Base-by-base conservation (phyloP, 2,797 vertebrate genomes). In the Cuniculus paca region DNA sequence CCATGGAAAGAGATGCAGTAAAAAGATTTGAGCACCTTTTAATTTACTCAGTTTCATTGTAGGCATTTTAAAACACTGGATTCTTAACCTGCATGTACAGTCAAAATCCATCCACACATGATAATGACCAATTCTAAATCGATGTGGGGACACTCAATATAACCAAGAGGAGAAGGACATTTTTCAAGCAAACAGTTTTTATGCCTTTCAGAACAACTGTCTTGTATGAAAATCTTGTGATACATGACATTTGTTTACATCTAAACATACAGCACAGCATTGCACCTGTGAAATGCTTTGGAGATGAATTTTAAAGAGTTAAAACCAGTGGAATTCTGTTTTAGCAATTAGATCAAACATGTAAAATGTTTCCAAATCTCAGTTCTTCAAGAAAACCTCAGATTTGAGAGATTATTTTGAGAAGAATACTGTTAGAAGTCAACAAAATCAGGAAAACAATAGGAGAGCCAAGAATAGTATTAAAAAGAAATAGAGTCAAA, bases 401-500 rank as follows among this genome's bases (percentile, higher is more conserved):
- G 52, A 96, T 95, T 93, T 96, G 80, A 90, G 95, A 94, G 89
- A 68, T 92, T 78, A 86, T 61, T 91, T 94, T 58, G 56, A 79
- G 65, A 39, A 52, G 65, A 56, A 94, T 26, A 74, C 14, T 92
- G 58, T 91, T 88, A 48, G 85, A 95, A 93, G 98, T n/a, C 88
- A 97, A 97, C 56, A 96, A 91, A 65, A 89, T 96, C 79, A 56
- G 77, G 74, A 81, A 96, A 95, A 97, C 93, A 79, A 56, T 14
- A 31, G 19, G 90, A 48, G 2, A 17, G 22, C 39, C 54, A 86
- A n/a, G 61, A 45, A 89, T 19, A 45, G 2, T 85, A 79, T 91
- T 81, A 42, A 86, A 95, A 96, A 98, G 85, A 90, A 97, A 97
- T 80, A 89, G 88, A 88, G 95, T 97, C 79, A 83, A 90, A 61